Conservation (phyloP, 1,140 invertebrate species). For the Lasioglossum albipes region DNA sequence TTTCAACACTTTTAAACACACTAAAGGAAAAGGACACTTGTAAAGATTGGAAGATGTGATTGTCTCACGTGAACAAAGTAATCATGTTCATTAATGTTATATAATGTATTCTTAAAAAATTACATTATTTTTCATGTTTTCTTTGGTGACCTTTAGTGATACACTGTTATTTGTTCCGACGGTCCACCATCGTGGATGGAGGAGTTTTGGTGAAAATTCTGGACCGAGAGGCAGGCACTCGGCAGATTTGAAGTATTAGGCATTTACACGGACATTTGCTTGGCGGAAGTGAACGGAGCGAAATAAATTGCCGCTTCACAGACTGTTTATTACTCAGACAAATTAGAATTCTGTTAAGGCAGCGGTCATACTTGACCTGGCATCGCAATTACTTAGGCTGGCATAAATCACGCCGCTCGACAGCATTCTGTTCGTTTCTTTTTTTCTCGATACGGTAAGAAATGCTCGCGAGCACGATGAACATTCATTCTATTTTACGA, state of each 20-base stretch:
- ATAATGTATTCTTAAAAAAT: too few relatives aligned
- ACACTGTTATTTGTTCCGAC: too few relatives aligned
- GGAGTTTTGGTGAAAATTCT: not conserved
- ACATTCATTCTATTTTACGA: not conserved
- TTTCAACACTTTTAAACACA: too few relatives aligned
- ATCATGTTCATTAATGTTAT: too few relatives aligned
- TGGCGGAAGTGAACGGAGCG: conserved; percentile 12
- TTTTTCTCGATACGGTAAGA: conserved; percentile 22
- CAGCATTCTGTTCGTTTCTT: conserved; percentile 18
- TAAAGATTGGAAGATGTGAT: too few relatives aligned
- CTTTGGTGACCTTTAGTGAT: too few relatives aligned
- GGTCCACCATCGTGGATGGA: too few relatives aligned
- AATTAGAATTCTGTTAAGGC: conserved; percentile 43
- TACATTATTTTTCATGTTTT: too few relatives aligned
- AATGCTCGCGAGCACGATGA: not conserved
- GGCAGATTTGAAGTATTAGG: conserved; percentile 1
- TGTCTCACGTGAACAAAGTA: too few relatives aligned
- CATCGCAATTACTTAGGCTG: conserved; percentile 30
- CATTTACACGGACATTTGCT: not conserved
- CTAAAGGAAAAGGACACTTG: too few relatives aligned
- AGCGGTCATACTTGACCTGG: conserved; percentile 15
- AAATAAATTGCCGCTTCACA: conserved; percentile 28
- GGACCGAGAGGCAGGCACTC: not conserved
- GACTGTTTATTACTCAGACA: conserved; percentile 34
- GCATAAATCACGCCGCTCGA: conserved; percentile 16